Base-by-base conservation (phyloP, 2,113 vertebrate genomes). In the Tringa solitaria region DNA sequence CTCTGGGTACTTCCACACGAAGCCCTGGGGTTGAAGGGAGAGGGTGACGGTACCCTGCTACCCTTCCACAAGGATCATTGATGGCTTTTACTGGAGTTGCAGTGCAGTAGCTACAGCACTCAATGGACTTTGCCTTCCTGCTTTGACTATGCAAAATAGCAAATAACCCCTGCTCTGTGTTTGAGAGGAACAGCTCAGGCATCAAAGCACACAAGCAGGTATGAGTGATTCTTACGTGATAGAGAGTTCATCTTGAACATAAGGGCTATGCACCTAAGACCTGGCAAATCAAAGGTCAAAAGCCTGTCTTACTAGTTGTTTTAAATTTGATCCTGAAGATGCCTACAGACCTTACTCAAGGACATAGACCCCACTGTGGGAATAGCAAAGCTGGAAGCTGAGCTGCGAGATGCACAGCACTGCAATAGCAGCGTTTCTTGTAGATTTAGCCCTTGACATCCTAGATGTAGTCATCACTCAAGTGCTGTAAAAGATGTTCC, bases 1-100 rank as follows among this genome's bases (percentile, higher is more conserved):
- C 72, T 37, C 19, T 0, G 1, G 30, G 9, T 37, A 2, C 16
- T 37, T 72, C 19, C 20, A 10, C 50, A 28, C 0, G 0, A 9
- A 37, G 21, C 16, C 11, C 10, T 84, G 50, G 30, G 4, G 8
- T 24, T 13, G 14, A 78, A 50, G 10, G 60, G 21, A 12, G 73
- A 72, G 30, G 65, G 78, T 12, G 57, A 39, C 4, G 10, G 22
- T 68, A 51, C 51, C n/a, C 14, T 75, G 41, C 46, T 24, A 0
- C 41, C 11, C 11, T 53, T 61, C 68, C 37, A 10, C 54, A 48
- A 43, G 43, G 59, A 12, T 26, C 5, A 0, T 4, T 28, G 39
- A 5, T 4, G 5, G 33, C 46, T 67, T 57, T 89, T 32, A 14
- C 65, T 67, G 10, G 12, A 39, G 15, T 37, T 75, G 57, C 37